These are phyloP conservation scores for Mesorhabditis sp. DNA, from an alignment of 2,888 invertebrate genomes.

Conservation along the genomic window DNA sequence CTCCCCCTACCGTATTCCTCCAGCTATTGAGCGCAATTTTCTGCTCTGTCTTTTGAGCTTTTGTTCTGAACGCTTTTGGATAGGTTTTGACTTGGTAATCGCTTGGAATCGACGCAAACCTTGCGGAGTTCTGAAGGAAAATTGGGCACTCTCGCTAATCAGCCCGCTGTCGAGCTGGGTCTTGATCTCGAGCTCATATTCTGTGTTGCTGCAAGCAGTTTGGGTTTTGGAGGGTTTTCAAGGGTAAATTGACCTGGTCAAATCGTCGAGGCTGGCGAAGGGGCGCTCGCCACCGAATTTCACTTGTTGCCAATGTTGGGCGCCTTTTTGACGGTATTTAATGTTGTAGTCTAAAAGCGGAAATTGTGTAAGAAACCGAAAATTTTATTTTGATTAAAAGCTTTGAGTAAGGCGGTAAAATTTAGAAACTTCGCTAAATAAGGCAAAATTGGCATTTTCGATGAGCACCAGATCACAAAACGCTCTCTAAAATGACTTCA, in stretches of 20 bases:
- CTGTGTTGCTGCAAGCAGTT: constrained; percentile 48
- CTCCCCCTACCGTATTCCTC: background rate
- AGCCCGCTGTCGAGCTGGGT: constrained; percentile 42
- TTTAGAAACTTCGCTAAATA: too few species aligned
- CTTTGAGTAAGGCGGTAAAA: too few species aligned
- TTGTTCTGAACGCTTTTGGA: background rate
- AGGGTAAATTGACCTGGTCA: constrained; percentile 34
- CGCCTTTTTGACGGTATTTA: constrained; percentile 40
- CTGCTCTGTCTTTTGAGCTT: background rate
- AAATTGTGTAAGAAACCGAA: constrained; percentile 17
- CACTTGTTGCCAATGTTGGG: constrained; percentile 41
- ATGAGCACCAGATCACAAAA: too few species aligned
- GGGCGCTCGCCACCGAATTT: constrained; percentile 47
- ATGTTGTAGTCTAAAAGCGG: constrained; percentile 47
- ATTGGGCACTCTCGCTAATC: constrained; percentile 50
- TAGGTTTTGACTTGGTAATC: background rate
- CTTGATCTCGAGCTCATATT: constrained; percentile 50
- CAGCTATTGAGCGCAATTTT: background rate
- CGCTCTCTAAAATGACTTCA: too few species aligned
- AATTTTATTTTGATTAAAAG: constrained; percentile 12
- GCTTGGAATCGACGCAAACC: constrained; percentile 14
- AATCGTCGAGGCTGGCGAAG: constrained; percentile 37
- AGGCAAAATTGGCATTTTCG: too few species aligned
- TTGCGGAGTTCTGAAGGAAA: constrained; percentile 40
- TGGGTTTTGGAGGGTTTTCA: constrained; percentile 13